phyloP scores from a whole-genome alignment of 2,888 invertebrate species.

The Schizaphis graminum region DNA sequence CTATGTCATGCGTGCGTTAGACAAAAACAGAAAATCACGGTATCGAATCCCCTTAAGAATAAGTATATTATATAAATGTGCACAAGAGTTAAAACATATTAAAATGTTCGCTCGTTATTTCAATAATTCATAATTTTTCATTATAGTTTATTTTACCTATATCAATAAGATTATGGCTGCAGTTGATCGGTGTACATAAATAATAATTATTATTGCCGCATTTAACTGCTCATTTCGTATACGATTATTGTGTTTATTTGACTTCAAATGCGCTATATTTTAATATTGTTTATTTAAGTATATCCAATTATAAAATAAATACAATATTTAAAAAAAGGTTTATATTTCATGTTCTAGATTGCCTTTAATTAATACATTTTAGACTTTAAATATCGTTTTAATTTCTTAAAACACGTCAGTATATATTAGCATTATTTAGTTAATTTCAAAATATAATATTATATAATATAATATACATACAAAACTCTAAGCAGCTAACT shows the following conservation, averaged over 20 bases:
- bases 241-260: neutral
- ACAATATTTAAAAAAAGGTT: neutral
- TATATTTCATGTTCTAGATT: neutral
- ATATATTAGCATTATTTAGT: neutral
- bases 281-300: neutral
- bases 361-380: neutral
- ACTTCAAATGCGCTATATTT: neutral
- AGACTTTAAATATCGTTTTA: neutral
- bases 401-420: neutral
- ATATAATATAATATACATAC: neutral
- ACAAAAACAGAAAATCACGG: no score
- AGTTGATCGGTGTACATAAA: neutral
- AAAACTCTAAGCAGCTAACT: neutral
- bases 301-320: neutral
- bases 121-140: neutral
- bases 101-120: no score
- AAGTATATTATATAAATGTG: neutral
- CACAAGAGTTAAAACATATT: neutral
- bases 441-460: neutral
- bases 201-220: neutral
- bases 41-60: no score
- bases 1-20: no score
- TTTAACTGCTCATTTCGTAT: neutral
- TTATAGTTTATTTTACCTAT: neutral
- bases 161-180: neutral